Conservation (phyloP, 2,797 vertebrate genomes). For the Neostethus bicornis region DNA sequence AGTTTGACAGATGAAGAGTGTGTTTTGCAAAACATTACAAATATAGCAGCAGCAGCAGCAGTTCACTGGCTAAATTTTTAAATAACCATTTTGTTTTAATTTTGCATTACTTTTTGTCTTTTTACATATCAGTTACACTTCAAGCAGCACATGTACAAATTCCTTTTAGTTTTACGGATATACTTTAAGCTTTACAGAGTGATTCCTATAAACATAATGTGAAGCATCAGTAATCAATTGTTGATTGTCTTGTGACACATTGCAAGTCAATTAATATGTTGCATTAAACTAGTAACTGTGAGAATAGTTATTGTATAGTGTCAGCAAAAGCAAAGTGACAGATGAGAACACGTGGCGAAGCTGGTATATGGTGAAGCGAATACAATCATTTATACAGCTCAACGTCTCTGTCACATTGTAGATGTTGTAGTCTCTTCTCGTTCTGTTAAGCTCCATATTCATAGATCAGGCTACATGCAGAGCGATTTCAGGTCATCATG, state of each 20-base stretch:
- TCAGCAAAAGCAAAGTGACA: constrained; percentile 29
- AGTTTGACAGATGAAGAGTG: constrained; percentile 23
- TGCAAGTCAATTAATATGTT: constrained; percentile 14
- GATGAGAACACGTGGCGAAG: constrained; percentile 45
- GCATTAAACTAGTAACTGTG: constrained; percentile 34
- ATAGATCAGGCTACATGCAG: constrained; percentile 37
- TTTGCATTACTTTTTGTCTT: constrained; percentile 45
- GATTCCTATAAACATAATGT: constrained; percentile 60
- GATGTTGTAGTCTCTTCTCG: constrained; percentile 3
- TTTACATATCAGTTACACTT: constrained; percentile 50
- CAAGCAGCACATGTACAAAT: constrained; percentile 37
- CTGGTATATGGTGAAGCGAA: constrained; percentile 25
- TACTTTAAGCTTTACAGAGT: constrained; percentile 20
- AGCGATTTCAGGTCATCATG: background rate
- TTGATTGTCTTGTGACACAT: constrained; percentile 26
- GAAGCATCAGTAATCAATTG: constrained; percentile 52
- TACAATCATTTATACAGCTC: constrained; percentile 29
- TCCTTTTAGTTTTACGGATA: constrained; percentile 17
- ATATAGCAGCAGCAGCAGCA: constrained; percentile 58
- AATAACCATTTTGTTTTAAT: constrained; percentile 38
- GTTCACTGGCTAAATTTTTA: constrained; percentile 35
- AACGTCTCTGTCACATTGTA: constrained; percentile 31
- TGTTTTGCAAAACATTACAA: constrained; percentile 62
- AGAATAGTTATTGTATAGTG: constrained; percentile 7
- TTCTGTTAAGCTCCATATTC: constrained; percentile 21